These are phyloP conservation scores for Drosophila grimshawi DNA, from an alignment of 1,140 invertebrate genomes.

Conservation along the genomic window DNA sequence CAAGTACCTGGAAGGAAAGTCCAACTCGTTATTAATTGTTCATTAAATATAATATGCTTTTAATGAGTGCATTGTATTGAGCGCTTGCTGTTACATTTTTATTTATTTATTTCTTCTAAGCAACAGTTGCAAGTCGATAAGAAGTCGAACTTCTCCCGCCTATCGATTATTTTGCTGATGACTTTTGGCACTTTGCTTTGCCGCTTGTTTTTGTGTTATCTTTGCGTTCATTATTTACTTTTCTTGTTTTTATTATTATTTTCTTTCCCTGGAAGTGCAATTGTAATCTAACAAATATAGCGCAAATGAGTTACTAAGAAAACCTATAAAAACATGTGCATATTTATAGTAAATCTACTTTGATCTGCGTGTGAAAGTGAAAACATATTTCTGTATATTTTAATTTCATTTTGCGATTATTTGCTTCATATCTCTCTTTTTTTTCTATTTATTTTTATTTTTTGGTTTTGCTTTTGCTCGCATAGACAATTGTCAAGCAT, in stretches of 20 bases:
- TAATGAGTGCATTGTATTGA: neutral
- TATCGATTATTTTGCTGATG: slow-evolving; percentile 22
- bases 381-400: slow-evolving; percentile 17
- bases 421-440: slow-evolving; percentile 20
- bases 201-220: slow-evolving; percentile 1
- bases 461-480: slow-evolving; percentile 13
- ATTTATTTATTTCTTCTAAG: too few relatives aligned
- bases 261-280: slow-evolving; percentile 5
- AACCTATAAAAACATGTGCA: too few relatives aligned
- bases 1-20: slow-evolving; percentile 88
- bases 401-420: slow-evolving; percentile 24
- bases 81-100: neutral
- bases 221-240: slow-evolving; percentile 28
- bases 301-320: neutral
- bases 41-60: too few relatives aligned
- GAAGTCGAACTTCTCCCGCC: neutral
- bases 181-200: slow-evolving; percentile 18
- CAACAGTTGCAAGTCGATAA: slow-evolving; percentile 14
- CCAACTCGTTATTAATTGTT: too few relatives aligned
- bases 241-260: slow-evolving; percentile 38
- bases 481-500: slow-evolving; percentile 40
- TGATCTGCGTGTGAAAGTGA: slow-evolving; percentile 14
- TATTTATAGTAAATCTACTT: too few relatives aligned
- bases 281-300: slow-evolving; percentile 11
- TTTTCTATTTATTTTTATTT: slow-evolving; percentile 14